Evolutionary conservation across 1,140 invertebrate species (phyloP), one percentile per base, ranked within the genome.

Genomic region (Schmidtea mediterranea): DNA sequence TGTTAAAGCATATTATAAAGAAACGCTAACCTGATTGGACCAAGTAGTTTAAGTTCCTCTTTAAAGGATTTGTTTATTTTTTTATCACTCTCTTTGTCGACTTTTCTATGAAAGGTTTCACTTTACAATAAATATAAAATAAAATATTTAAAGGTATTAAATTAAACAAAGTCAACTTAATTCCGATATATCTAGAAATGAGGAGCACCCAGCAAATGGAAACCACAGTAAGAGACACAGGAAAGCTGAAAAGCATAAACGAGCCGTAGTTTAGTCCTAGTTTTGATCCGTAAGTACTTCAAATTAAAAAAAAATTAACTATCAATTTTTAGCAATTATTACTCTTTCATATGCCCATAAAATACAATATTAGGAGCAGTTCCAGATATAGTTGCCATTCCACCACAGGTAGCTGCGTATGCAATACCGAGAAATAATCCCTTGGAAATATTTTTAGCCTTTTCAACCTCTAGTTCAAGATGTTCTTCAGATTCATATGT

Each of bases 361-460:
- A 82, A 75, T 0, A 80, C 77, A 12, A 82, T 69, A 64, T 86
- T 84, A 18, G 80, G 80, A 6, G 77, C 77, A 0, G 79, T 80
- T 1, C 80, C 81, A 6, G 80, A 79, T 1, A 84, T 61, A 0
- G 78, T 79, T 1, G 78, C 77, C 37, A 75, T 77, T 10, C 80
- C 80, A 5, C 80, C 80, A 19, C 81, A 59, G 46, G 67, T 69
- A 1, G 80, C 73, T 0, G 79, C 73, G 56, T 80, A 84, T 1
- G 78, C 78, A 18, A 78, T 74, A 1, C 72, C 73, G 46, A 82
- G 56, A 41, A 18, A 8, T 8, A 41, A 8, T 15, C 12, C 39
- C 19, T 41, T 41, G 12, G 6, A 12, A 41, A 41, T 15, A 41
- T 41, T 41, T 18, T 41, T 19, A n/a, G n/a, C n/a, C n/a, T n/a